Conservation (phyloP, 2,888 invertebrate species). For the Acanthopleura granulata region DNA sequence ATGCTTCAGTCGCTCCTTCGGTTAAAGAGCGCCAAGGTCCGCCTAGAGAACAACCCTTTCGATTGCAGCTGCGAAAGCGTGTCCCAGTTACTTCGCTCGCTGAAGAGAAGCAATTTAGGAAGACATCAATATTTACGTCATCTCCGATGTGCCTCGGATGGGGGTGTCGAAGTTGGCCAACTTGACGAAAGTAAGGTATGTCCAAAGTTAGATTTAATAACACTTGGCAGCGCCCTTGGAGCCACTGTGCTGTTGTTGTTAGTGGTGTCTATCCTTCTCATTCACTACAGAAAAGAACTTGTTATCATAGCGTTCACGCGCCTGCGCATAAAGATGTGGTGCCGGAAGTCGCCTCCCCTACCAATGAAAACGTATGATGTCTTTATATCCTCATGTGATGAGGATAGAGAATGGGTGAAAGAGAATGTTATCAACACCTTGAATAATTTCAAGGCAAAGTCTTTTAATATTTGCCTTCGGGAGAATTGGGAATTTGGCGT, state of each 20-base stretch:
- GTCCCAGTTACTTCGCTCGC: conserved; percentile 27
- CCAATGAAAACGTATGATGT: not conserved
- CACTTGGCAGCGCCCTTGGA: conserved; percentile 33
- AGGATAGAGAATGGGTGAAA: not conserved
- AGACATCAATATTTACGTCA: conserved; percentile 33
- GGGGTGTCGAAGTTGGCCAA: no score
- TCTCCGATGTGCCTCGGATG: conserved; percentile 36
- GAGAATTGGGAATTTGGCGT: not conserved
- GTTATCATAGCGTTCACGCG: conserved; percentile 44
- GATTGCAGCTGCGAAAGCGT: conserved; percentile 41
- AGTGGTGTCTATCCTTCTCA: conserved; percentile 30
- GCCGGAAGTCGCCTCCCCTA: conserved; percentile 20
- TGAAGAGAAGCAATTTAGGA: conserved; percentile 22
- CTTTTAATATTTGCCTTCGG: not conserved
- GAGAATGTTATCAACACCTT: not conserved
- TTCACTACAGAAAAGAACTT: conserved; percentile 43
- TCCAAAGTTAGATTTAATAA: not conserved
- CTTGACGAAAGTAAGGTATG: conserved; percentile 19
- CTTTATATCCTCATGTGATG: not conserved
- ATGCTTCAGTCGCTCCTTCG: conserved; percentile 31
- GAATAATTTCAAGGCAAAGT: not conserved
- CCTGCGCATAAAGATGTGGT: conserved; percentile 37
- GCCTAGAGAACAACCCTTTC: conserved; percentile 43
- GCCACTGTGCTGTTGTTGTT: conserved; percentile 30
- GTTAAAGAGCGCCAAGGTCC: conserved; percentile 35